These are phyloP conservation scores for Dexiosoma caninum DNA, from an alignment of 2,888 invertebrate genomes.

Conservation along the genomic window DNA sequence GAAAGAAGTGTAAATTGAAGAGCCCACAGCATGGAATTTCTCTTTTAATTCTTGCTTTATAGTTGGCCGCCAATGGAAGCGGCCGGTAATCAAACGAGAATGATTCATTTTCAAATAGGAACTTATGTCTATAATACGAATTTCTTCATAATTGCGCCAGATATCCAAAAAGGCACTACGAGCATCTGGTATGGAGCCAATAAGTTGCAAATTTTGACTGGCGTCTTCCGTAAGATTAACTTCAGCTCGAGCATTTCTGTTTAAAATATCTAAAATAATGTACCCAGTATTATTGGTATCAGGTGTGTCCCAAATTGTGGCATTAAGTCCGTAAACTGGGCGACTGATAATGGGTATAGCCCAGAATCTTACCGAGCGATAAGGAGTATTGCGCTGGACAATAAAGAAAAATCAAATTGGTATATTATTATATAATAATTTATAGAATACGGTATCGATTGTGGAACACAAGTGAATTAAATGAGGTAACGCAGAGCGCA, in stretches of 20 bases:
- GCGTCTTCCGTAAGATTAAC: constrained; percentile 85
- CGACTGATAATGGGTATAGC: constrained; percentile 78
- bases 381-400: constrained; percentile 80
- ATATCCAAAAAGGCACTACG: constrained; percentile 86
- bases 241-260: constrained; percentile 82
- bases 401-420: neutral
- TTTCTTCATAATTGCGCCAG: constrained; percentile 90
- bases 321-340: constrained; percentile 81
- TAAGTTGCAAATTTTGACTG: constrained; percentile 83
- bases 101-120: constrained; percentile 90
- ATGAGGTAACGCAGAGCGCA: too few species aligned
- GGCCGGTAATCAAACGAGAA: constrained; percentile 88
- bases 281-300: constrained; percentile 81
- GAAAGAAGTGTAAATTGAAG: constrained; percentile 79
- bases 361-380: constrained; percentile 80
- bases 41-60: constrained; percentile 82
- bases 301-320: constrained; percentile 80
- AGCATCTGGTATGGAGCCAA: constrained; percentile 87
- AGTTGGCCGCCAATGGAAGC: constrained; percentile 88
- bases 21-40: constrained; percentile 76
- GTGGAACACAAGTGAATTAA: too few species aligned
- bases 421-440: too few species aligned
- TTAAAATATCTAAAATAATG: constrained; percentile 80
- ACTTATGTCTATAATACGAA: constrained; percentile 86
- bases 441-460: too few species aligned